Evolutionary conservation across 2,113 vertebrate species (phyloP).

Genomic region (Cavia aperea): DNA sequence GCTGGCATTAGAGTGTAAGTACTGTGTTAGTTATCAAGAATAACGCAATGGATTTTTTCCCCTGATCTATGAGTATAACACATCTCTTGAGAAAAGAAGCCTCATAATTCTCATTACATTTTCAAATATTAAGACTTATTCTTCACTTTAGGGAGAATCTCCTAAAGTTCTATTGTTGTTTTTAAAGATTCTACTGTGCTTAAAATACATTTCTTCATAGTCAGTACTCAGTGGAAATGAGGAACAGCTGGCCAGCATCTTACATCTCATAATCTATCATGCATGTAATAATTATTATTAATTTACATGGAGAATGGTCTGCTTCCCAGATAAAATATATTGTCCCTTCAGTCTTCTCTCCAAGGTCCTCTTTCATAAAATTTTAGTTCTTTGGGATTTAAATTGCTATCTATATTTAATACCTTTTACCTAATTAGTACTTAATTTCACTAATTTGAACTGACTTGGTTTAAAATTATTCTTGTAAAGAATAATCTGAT

Average conservation of each 20-base stretch:
- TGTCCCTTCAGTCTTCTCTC: neutral
- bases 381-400: slow-evolving; percentile 1
- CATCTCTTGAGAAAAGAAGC: neutral
- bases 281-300: slow-evolving; percentile 47
- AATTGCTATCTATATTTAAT: neutral
- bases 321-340: slow-evolving; percentile 34
- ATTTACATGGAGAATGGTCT: slow-evolving; percentile 22
- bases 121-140: slow-evolving; percentile 14
- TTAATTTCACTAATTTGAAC: slow-evolving; percentile 15
- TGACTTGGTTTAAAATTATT: slow-evolving; percentile 34
- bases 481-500: slow-evolving; percentile 11
- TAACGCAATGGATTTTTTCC: neutral
- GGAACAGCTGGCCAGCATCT: slow-evolving; percentile 57
- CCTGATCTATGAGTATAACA: neutral
- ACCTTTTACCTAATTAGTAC: slow-evolving; percentile 12
- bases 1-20: neutral
- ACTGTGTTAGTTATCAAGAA: neutral
- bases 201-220: slow-evolving; percentile 44
- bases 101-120: neutral
- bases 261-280: slow-evolving; percentile 50
- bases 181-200: slow-evolving; percentile 16
- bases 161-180: neutral
- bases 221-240: slow-evolving; percentile 50
- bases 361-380: neutral
- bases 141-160: neutral